Evolutionary conservation across 2,888 invertebrate species (phyloP), one percentile per base, ranked within the genome.

Genomic region (Autographa gamma): DNA sequence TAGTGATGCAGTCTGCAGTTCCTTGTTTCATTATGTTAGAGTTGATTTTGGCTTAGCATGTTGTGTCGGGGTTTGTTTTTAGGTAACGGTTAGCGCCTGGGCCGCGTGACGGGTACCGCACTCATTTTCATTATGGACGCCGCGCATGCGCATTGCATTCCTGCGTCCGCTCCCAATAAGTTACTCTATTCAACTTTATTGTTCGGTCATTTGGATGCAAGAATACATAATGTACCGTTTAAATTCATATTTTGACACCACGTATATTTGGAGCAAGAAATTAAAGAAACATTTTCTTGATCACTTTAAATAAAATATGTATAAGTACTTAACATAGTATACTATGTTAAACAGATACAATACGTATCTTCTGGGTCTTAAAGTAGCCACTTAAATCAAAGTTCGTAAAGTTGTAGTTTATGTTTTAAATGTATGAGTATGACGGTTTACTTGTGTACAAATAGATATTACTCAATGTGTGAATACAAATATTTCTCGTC

Each of bases 131-230:
- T 90, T 89, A 89, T 84, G 87, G 79, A 86, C 82, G 77, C 86
- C 74, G 86, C 84, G 89, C 89, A 90, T 91, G 91, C 89, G 85
- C 87, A 74, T 83, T 90, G 91, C 92, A 93, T 93, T 92, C 91
- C 89, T 89, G 84, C 79, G 75, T 75, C 71, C 73, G 83, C 78
- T 84, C 78, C 77, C 74, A 80, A 77, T 79, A 69, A 63, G 58
- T 66, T 63, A 63, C 76, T 75, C 71, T 74, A 84, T 25, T 25
- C 25, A 25, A 25, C 25, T 25, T 25, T 25, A 25, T 78, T 85
- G 82, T 82, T 71, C 69, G 66, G 52, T 76, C 76, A 74, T 81
- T 56, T 76, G 74, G 73, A 82, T 85, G 81, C 79, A 81, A 82
- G 81, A 18, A 54, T 76, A 78, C 80, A 87, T 85, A 81, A 84